A percentile compares a stretch with the other conserved stretches of the same genome.
phyloP scores from a whole-genome alignment of 2,113 vertebrate species.

The crab-eating macaque (Macaca fascicularis) region DNA sequence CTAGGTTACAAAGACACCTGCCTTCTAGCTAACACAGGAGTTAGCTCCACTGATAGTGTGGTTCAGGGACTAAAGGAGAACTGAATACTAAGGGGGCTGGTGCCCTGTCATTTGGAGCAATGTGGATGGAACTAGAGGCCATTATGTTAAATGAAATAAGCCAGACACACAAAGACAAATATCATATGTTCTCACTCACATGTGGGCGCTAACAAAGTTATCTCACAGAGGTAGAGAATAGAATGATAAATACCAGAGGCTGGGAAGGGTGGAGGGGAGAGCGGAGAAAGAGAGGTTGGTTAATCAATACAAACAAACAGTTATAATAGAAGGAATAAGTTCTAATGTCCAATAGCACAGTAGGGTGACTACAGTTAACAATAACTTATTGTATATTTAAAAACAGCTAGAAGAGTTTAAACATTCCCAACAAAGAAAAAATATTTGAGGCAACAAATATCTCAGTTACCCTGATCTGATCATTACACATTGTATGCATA shows the following conservation, averaged over 20 bases:
- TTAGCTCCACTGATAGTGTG: not conserved
- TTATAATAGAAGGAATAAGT: not conserved
- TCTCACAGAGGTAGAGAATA: not conserved
- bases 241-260: not conserved
- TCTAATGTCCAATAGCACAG: not conserved
- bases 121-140: not conserved
- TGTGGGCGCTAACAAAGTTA: not conserved
- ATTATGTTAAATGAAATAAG: not conserved
- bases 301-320: not conserved
- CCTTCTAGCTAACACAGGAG: not conserved
- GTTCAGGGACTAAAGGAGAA: constrained; percentile 19
- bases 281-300: not conserved
- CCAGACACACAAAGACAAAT: not conserved
- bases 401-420: not conserved
- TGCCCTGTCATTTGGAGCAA: not conserved
- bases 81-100: not conserved
- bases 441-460: not conserved
- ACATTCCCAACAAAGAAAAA: not conserved
- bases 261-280: not conserved
- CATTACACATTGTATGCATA: not conserved
- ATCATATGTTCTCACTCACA: not conserved
- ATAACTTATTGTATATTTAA: not conserved
- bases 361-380: not conserved
- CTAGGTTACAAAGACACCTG: not conserved
- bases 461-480: not conserved